A percentile compares a stretch with the other conserved stretches of the same genome.
Conservation (phyloP, 2,113 vertebrate species). For the Phasianus colchicus region DNA sequence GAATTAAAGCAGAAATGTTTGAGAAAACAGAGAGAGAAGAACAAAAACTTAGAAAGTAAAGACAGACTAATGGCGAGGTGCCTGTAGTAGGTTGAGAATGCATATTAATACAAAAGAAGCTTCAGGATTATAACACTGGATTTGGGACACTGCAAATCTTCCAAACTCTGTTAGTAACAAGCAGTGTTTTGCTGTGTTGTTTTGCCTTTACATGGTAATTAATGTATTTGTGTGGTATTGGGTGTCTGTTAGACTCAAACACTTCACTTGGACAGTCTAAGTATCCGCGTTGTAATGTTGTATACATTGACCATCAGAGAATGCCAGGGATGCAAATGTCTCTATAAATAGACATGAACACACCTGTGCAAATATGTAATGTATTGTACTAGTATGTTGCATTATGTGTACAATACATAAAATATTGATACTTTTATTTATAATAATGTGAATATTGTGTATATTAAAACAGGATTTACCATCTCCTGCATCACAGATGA, state of each 20-base stretch:
- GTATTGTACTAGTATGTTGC: neutral
- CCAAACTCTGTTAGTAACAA: neutral
- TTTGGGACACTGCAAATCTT: neutral
- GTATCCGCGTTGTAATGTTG: neutral
- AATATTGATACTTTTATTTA: neutral
- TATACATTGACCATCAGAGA: neutral
- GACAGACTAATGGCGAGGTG: neutral
- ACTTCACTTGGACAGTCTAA: neutral
- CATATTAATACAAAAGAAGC: neutral
- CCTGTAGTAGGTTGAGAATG: neutral
- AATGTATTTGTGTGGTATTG: neutral
- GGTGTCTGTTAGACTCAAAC: neutral
- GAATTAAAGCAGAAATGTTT: neutral
- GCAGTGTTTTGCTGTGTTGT: neutral
- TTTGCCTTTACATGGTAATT: neutral
- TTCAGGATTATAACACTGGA: neutral
- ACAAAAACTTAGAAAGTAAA: neutral
- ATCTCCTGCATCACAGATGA: neutral
- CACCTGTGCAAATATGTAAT: neutral
- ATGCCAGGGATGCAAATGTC: fast-evolving
- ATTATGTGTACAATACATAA: neutral
- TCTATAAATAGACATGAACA: neutral
- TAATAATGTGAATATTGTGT: neutral
- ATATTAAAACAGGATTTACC: neutral
- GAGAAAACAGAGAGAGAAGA: neutral